These are phyloP conservation scores for Drosophila albomicans DNA, from an alignment of 1,140 invertebrate species.

Conservation along the genomic window DNA sequence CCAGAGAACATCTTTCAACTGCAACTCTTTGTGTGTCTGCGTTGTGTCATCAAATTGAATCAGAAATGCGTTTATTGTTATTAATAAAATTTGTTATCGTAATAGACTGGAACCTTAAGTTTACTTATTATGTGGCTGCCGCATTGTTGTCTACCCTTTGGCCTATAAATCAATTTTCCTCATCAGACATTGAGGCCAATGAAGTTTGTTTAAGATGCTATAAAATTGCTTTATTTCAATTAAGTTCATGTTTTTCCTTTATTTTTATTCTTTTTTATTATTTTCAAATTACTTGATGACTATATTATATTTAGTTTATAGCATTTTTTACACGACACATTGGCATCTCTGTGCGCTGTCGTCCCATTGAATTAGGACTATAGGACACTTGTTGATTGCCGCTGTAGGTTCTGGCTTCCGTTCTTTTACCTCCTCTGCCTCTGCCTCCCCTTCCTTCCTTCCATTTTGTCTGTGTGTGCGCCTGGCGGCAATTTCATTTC, in stretches of 20 bases:
- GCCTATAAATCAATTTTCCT: constrained; percentile 58
- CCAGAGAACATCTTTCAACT: not conserved
- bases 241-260: not conserved
- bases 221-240: too few relatives aligned
- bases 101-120: constrained; percentile 26
- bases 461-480: constrained; percentile 16
- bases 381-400: constrained; percentile 33
- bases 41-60: constrained; percentile 65
- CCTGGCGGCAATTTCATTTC: constrained; percentile 57
- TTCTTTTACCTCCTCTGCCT: not conserved
- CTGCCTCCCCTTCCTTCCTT: not conserved
- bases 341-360: constrained; percentile 2
- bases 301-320: not conserved
- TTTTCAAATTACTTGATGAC: not conserved
- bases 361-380: constrained; percentile 16
- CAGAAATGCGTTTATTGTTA: constrained; percentile 68
- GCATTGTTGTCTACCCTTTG: constrained; percentile 51
- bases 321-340: not conserved
- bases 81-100: constrained; percentile 68
- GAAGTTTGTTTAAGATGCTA: not conserved
- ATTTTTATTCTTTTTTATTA: not conserved
- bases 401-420: constrained; percentile 5
- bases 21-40: not conserved
- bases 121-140: constrained; percentile 17
- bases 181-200: constrained; percentile 19